Percentiles rank a stretch among this genome's conserved stretches.
Evolutionary conservation across 2,113 vertebrate genomes (phyloP).

Genomic region (Pluvialis apricaria): DNA sequence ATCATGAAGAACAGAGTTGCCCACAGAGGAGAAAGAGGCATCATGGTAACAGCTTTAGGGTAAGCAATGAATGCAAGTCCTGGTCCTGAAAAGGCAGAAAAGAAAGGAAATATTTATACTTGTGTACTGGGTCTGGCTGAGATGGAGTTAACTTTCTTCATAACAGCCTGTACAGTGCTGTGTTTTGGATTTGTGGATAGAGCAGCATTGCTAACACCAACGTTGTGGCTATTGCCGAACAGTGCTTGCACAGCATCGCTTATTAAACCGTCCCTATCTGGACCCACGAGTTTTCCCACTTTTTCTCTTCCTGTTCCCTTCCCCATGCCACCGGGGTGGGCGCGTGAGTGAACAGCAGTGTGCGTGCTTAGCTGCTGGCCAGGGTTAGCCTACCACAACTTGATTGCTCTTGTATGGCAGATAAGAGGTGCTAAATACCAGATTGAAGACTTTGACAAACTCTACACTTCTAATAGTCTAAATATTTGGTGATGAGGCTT

Average conservation of each 20-base stretch:
- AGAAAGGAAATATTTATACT: neutral
- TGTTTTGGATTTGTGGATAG: neutral
- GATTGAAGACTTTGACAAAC: neutral
- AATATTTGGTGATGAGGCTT: neutral
- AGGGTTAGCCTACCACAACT: neutral
- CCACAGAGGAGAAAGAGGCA: conserved; percentile 96
- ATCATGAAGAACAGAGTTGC: conserved; percentile 98
- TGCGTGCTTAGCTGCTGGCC: neutral
- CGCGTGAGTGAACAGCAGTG: neutral
- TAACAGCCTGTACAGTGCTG: neutral
- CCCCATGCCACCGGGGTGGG: neutral
- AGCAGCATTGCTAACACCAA: neutral
- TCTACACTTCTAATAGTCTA: neutral
- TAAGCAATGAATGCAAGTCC: conserved; percentile 98
- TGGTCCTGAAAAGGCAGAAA: conserved; percentile 78
- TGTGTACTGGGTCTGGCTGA: neutral
- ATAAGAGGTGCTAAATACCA: neutral
- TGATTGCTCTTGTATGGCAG: neutral
- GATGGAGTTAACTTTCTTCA: neutral
- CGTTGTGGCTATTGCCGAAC: neutral
- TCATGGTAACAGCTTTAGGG: conserved; percentile 98
- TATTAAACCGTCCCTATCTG: neutral
- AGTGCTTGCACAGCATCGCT: neutral
- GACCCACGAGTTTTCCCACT: neutral
- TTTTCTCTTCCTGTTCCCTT: neutral